Base-by-base conservation (phyloP, 2,888 invertebrate species). In the Caenorhabditis sulstoni region DNA sequence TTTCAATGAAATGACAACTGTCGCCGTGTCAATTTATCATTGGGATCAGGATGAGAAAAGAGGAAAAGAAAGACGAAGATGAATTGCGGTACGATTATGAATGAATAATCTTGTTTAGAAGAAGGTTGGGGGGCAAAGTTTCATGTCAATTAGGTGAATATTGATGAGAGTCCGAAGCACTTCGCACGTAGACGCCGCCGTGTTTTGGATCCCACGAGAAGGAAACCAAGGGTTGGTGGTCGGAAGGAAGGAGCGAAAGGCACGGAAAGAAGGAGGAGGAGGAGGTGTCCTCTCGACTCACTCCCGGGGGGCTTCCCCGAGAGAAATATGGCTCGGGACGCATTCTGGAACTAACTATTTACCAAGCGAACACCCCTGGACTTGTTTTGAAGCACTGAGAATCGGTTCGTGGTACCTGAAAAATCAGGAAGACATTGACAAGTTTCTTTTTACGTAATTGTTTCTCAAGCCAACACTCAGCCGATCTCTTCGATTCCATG, bases 101-200 rank as follows among this genome's bases (percentile, higher is more conserved):
- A 70, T 70, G 61, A 61, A 55, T 53, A 70, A 70, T 70, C 37
- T 35, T 22, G 12, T 29, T 29, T 29, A 29, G 29, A 29, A 29
- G 29, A 29, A 16, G 29, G 37, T 53, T 16, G n/a, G 50, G 44
- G 47, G 53, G 53, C 22, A 62, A 70, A 70, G 47, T 70, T 62
- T 70, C 45, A 62, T 70, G 53, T 70, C 61, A 70, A 55, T 62
- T 70, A 62, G 61, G 45, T 70, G 70, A 59, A 70, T 70, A 70
- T 44, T 70, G 61, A 70, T 70, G 53, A 70, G 59, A 20, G 12
- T 47, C 16, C 39, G 49, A 52, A 22, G 61, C 37, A 37, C 61
- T 62, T 47, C 53, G 70, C 70, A 70, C 70, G 70, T 70, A 70
- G 45, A 18, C 52, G 37, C 11, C 35, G 55, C 22, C 66, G 67